A percentile compares a stretch with the other conserved stretches of the same genome.
Evolutionary conservation across 2,797 vertebrate species (phyloP).

Genomic region (Helicolenus hilgendorfi): DNA sequence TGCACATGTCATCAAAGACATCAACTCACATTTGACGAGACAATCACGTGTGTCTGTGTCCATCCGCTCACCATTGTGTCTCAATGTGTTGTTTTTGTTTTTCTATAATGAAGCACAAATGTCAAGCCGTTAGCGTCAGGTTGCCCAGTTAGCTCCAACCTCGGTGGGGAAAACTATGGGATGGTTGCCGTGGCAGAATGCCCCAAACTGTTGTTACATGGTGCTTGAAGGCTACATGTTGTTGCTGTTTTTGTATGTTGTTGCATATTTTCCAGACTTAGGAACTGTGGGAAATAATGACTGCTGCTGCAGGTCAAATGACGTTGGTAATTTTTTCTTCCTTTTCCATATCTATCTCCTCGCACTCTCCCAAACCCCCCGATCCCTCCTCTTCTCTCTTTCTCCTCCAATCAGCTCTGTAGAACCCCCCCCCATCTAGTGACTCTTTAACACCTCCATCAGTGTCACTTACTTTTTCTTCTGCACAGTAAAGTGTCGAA

Average conservation of each 20-base stretch:
- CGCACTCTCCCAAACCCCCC: constrained; percentile 88
- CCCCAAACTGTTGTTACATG: constrained; percentile 84
- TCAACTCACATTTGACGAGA: not conserved
- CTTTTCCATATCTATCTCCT: constrained; percentile 96
- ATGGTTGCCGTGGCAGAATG: constrained; percentile 57
- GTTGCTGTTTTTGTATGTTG: constrained; percentile 94
- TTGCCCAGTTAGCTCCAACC: constrained; percentile 41
- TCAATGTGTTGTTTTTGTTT: constrained; percentile 43
- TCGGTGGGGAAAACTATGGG: constrained; percentile 54
- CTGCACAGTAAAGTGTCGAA: constrained; percentile 52
- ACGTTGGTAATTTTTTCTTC: constrained; percentile 99
- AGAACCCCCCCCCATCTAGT: constrained; percentile 70
- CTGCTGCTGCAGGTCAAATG: constrained; percentile 99
- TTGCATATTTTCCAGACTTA: constrained; percentile 99
- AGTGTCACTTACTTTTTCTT: constrained; percentile 77
- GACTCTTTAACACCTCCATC: constrained; percentile 87
- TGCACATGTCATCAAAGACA: not conserved
- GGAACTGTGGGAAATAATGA: constrained; percentile 99
- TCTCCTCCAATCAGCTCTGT: constrained; percentile 78
- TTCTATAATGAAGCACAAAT: constrained; percentile 40
- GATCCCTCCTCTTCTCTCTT: constrained; percentile 67
- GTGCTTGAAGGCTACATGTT: constrained; percentile 89
- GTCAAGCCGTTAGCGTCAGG: constrained; percentile 36
- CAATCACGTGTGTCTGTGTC: constrained; percentile 32
- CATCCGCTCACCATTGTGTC: constrained; percentile 34